A percentile compares a stretch with the other conserved stretches of the same genome.
phyloP scores from a whole-genome alignment of 2,113 vertebrate species.

The Phalacrocorax pelagicus region DNA sequence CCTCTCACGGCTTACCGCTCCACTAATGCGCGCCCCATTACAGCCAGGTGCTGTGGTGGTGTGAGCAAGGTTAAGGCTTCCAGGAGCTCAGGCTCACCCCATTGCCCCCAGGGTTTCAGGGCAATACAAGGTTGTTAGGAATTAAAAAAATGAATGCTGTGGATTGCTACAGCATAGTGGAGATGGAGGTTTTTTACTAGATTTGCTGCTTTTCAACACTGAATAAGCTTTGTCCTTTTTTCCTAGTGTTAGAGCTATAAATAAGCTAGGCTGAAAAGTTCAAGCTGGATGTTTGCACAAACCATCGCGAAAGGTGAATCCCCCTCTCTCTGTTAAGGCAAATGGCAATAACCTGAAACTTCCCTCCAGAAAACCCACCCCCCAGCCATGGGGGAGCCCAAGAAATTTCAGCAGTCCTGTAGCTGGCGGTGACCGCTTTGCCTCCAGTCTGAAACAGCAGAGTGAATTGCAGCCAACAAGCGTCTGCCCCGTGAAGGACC shows the following conservation, averaged over 20 bases:
- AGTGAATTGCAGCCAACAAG: background rate
- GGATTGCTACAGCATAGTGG: background rate
- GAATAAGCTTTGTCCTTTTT: background rate
- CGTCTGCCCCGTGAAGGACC: background rate
- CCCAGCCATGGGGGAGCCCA: background rate
- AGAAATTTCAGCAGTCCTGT: background rate
- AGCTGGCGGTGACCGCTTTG: background rate
- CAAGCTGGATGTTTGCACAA: background rate
- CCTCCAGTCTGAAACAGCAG: background rate
- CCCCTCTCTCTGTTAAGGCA: background rate
- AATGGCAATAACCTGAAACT: background rate
- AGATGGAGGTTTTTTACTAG: background rate
- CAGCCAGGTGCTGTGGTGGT: background rate
- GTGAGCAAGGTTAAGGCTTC: background rate
- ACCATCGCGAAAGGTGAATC: background rate
- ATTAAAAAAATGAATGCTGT: background rate
- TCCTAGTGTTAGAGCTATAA: background rate
- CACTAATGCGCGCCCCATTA: background rate
- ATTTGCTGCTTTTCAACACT: background rate
- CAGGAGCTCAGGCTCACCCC: background rate
- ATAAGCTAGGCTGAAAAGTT: conserved; percentile 2
- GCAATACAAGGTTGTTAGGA: background rate
- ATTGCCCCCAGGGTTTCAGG: background rate
- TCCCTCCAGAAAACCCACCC: background rate
- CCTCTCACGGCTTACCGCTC: background rate